Percentiles rank a stretch among this genome's conserved stretches.
These are phyloP conservation scores for Neomicropteryx cornuta DNA, from an alignment of 1,140 invertebrate species.

Conservation along the genomic window DNA sequence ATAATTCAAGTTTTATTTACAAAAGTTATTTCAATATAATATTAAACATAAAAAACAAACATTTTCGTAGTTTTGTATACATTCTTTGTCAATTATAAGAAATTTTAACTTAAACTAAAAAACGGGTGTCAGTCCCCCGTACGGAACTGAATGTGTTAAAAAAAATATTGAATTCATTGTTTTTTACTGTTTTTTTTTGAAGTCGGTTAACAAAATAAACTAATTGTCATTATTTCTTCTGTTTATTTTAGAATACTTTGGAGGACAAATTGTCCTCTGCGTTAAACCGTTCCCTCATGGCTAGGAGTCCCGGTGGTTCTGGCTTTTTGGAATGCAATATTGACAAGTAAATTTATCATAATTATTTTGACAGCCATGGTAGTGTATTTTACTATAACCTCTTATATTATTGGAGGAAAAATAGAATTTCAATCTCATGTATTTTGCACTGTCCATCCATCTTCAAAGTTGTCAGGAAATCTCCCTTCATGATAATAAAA, in stretches of 20 bases:
- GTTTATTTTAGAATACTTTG: conserved; percentile 24
- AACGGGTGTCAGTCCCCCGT: too few species aligned
- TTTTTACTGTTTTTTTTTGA: too few species aligned
- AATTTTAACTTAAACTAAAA: too few species aligned
- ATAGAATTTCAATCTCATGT: background rate
- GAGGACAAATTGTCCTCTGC: conserved; percentile 40
- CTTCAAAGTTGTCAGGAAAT: conserved; percentile 3
- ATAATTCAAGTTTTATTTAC: too few species aligned
- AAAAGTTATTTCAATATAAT: too few species aligned
- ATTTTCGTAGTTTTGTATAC: too few species aligned
- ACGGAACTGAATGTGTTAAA: too few species aligned
- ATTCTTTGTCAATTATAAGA: too few species aligned
- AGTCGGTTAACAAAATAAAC: too few species aligned
- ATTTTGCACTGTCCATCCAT: background rate
- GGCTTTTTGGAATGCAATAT: conserved; percentile 71
- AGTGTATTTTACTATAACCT: background rate
- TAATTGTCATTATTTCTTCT: too few species aligned
- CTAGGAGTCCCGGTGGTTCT: conserved; percentile 45
- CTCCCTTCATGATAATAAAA: background rate
- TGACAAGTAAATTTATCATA: conserved; percentile 43
- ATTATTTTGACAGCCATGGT: background rate
- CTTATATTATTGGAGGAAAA: background rate
- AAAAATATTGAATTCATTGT: too few species aligned
- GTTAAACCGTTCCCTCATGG: conserved; percentile 61
- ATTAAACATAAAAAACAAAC: too few species aligned